Evolutionary conservation across 2,113 vertebrate genomes (phyloP).

Genomic region (Calonectris borealis): DNA sequence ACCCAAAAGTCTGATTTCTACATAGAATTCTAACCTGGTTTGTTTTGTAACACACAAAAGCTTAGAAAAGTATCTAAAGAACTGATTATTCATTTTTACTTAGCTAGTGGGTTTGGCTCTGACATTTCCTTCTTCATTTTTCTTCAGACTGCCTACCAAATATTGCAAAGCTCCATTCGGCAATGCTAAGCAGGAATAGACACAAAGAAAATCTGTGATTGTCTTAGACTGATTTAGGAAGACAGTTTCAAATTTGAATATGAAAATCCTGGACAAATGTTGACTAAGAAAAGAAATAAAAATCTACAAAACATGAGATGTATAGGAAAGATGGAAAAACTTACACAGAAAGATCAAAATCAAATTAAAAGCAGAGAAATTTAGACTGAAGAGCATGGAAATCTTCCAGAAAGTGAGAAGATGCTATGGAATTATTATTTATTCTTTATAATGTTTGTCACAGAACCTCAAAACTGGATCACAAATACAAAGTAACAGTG

Average conservation of each 20-base stretch:
- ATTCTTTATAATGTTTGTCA: not conserved
- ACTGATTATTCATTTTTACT: not conserved
- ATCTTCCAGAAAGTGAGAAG: not conserved
- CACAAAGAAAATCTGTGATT: not conserved
- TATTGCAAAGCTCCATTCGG: not conserved
- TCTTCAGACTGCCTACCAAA: not conserved
- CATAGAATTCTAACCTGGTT: not conserved
- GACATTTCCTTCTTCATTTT: not conserved
- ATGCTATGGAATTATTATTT: not conserved
- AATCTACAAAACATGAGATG: not conserved
- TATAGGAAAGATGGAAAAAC: not conserved
- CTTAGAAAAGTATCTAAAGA: not conserved
- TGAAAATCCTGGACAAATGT: not conserved
- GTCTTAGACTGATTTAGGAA: not conserved
- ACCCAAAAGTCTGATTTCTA: not conserved
- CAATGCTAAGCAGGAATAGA: not conserved
- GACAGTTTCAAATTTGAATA: not conserved
- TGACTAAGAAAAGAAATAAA: not conserved
- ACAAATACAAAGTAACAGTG: not conserved
- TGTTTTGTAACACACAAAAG: not conserved
- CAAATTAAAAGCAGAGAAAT: not conserved
- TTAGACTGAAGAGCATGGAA: not conserved
- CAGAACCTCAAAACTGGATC: not conserved
- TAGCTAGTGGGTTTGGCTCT: not conserved
- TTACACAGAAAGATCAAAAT: not conserved